Percentiles rank a stretch among this genome's conserved stretches.
Evolutionary conservation across 1,140 invertebrate genomes (phyloP).

Genomic region (Lethocerus indicus): DNA sequence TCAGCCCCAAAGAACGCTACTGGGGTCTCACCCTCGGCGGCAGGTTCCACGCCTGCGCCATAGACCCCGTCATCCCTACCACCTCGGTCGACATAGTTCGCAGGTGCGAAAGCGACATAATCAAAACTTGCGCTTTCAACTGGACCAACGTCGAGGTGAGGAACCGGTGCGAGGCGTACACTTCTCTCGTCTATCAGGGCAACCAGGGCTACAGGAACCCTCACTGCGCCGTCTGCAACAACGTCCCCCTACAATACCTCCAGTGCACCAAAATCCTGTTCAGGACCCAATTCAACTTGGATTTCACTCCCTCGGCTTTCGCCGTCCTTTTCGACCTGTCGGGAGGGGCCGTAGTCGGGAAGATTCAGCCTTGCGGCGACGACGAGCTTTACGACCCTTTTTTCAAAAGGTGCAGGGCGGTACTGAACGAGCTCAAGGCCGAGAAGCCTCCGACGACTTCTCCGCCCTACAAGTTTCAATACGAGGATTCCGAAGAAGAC

Average conservation of each 20-base stretch:
- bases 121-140: slow-evolving; percentile 21
- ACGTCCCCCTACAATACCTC: slow-evolving; percentile 24
- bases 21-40: slow-evolving; percentile 15
- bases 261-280: slow-evolving; percentile 19
- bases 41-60: slow-evolving; percentile 14
- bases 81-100: slow-evolving; percentile 13
- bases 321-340: slow-evolving; percentile 31
- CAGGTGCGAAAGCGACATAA: slow-evolving; percentile 18
- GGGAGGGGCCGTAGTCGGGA: slow-evolving; percentile 24
- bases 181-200: slow-evolving; percentile 25
- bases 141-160: slow-evolving; percentile 23
- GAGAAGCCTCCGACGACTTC: no score
- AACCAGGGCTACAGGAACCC: slow-evolving; percentile 30
- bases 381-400: slow-evolving; percentile 33
- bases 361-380: slow-evolving; percentile 19
- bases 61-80: slow-evolving; percentile 20
- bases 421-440: slow-evolving; percentile 21
- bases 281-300: slow-evolving; percentile 14
- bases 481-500: not conserved
- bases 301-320: slow-evolving; percentile 29
- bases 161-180: slow-evolving; percentile 24
- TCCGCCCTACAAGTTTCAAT: not conserved
- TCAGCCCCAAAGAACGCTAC: slow-evolving; percentile 2
- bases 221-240: slow-evolving; percentile 38
- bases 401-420: slow-evolving; percentile 27